phyloP scores from a whole-genome alignment of 2,888 invertebrate genomes.

The Bibio marci region DNA sequence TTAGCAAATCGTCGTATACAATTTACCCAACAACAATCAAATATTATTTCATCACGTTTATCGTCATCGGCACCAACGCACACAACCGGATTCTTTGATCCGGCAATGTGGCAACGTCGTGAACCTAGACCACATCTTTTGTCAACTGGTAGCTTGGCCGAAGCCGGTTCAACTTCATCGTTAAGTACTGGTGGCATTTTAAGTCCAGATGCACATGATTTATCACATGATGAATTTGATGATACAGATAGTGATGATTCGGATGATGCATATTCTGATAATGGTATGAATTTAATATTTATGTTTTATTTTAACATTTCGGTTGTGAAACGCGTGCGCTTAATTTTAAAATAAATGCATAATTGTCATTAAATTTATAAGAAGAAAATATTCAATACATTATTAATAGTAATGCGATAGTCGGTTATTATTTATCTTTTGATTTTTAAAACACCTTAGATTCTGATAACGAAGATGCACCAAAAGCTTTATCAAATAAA shows the following conservation, averaged over 20 bases:
- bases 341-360: too few species aligned
- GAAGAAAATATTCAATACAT: too few species aligned
- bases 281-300: too few species aligned
- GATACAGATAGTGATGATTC: slow-evolving; percentile 78
- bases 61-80: slow-evolving; percentile 81
- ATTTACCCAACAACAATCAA: slow-evolving; percentile 12
- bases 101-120: slow-evolving; percentile 70
- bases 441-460: slow-evolving; percentile 26
- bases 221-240: slow-evolving; percentile 71
- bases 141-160: slow-evolving; percentile 59
- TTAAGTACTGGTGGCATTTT: slow-evolving; percentile 65
- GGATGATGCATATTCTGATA: slow-evolving; percentile 72
- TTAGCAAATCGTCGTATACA: slow-evolving; percentile 6
- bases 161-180: slow-evolving; percentile 71
- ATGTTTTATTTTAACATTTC: too few species aligned
- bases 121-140: slow-evolving; percentile 75
- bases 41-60: slow-evolving; percentile 35
- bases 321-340: too few species aligned
- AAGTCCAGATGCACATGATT: slow-evolving; percentile 62
- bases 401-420: slow-evolving; percentile 8
- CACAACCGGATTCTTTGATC: slow-evolving; percentile 28
- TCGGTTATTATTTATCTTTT: slow-evolving; percentile 6
- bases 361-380: too few species aligned
- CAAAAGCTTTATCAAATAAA: slow-evolving; percentile 28
- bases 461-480: slow-evolving; percentile 42